Conservation (phyloP, 2,797 vertebrate species). For the Benthosema pterotum region DNA sequence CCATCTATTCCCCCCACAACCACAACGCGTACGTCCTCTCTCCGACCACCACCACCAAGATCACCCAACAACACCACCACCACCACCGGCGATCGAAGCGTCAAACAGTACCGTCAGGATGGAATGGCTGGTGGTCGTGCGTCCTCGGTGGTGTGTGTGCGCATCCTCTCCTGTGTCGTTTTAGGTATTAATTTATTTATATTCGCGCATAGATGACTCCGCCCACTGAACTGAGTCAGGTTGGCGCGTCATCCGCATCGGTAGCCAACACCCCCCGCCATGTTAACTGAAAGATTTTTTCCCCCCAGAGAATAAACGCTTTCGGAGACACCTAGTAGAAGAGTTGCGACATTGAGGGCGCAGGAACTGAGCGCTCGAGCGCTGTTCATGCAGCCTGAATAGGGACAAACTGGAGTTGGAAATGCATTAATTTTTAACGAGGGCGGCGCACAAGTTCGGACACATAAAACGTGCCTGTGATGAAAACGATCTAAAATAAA, state of each 20-base stretch:
- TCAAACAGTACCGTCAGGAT: constrained; percentile 32
- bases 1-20: constrained; percentile 1
- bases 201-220: constrained; percentile 48
- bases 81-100: constrained; percentile 44
- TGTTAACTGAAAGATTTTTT: too few species aligned
- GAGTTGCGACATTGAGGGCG: too few species aligned
- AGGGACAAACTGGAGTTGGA: too few species aligned
- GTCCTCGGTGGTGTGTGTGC: constrained; percentile 21
- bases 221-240: constrained; percentile 77
- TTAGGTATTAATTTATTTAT: constrained; percentile 70
- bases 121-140: constrained; percentile 25
- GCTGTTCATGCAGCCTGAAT: too few species aligned
- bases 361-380: too few species aligned
- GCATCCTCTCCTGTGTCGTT: constrained; percentile 32
- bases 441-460: too few species aligned
- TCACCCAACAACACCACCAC: too few species aligned
- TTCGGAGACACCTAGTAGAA: too few species aligned
- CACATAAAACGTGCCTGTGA: too few species aligned
- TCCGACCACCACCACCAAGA: constrained; percentile 24
- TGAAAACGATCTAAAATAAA: too few species aligned
- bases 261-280: constrained; percentile 50
- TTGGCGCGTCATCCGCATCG: constrained; percentile 67
- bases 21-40: constrained; percentile 30
- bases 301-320: too few species aligned
- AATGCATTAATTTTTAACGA: too few species aligned